A percentile compares a stretch with the other conserved stretches of the same genome.
These are phyloP conservation scores for Drosophila paranaensis DNA, from an alignment of 2,888 invertebrate species.

Conservation along the genomic window DNA sequence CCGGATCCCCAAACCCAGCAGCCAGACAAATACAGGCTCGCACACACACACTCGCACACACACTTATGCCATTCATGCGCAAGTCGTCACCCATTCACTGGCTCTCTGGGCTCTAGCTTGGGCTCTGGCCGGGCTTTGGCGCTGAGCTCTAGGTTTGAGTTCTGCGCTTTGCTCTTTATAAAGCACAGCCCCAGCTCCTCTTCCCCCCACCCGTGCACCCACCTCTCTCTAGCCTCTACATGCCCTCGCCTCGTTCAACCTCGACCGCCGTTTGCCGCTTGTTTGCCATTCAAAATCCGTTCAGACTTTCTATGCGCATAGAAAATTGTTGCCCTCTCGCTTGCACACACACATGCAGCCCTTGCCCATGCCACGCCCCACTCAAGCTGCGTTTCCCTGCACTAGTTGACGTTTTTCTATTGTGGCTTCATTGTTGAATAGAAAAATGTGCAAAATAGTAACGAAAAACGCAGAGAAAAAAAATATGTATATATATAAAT, in stretches of 20 bases:
- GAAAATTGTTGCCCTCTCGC: slow-evolving; percentile 65
- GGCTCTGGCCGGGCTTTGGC: slow-evolving; percentile 30
- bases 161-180: slow-evolving; percentile 51
- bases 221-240: background rate
- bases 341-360: slow-evolving; percentile 22
- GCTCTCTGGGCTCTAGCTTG: slow-evolving; percentile 11
- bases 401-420: slow-evolving; percentile 80
- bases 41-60: slow-evolving; percentile 12
- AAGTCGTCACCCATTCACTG: slow-evolving; percentile 76
- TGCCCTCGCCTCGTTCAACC: background rate
- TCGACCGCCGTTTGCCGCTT: slow-evolving; percentile 59
- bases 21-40: slow-evolving; percentile 6
- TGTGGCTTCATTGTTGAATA: slow-evolving; percentile 81
- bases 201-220: background rate
- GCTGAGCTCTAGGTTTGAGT: slow-evolving; percentile 46
- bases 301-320: slow-evolving; percentile 80
- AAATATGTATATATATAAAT: slow-evolving; percentile 15
- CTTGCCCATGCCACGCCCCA: background rate
- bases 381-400: slow-evolving; percentile 50
- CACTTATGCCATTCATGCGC: slow-evolving; percentile 75
- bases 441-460: slow-evolving; percentile 80
- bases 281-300: slow-evolving; percentile 81
- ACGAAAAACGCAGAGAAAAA: slow-evolving; percentile 43
- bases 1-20: slow-evolving; percentile 30
- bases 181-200: slow-evolving; percentile 5